These are phyloP conservation scores for Phylloscopus trochiloides DNA, from an alignment of 2,113 vertebrate genomes.

Conservation along the genomic window DNA sequence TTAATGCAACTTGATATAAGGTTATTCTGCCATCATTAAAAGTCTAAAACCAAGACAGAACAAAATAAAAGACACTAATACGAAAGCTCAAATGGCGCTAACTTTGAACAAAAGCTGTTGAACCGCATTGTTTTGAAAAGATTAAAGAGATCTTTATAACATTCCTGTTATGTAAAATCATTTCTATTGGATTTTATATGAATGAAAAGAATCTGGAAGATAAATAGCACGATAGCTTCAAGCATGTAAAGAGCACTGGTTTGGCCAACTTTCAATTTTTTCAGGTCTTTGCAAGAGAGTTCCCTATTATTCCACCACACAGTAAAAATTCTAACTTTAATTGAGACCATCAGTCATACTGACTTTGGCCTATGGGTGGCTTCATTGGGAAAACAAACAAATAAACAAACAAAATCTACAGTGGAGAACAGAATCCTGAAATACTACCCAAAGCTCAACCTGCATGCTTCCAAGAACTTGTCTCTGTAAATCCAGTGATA, in stretches of 20 bases:
- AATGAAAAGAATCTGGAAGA: not conserved
- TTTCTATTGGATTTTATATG: not conserved
- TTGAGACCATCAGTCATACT: not conserved
- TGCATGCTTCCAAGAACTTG: not conserved
- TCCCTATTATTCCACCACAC: not conserved
- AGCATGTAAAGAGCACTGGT: not conserved
- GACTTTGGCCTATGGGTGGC: not conserved
- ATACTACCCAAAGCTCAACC: not conserved
- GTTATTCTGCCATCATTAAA: not conserved
- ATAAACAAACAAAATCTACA: not conserved
- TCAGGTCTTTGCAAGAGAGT: not conserved
- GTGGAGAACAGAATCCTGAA: not conserved
- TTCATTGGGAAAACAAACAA: not conserved
- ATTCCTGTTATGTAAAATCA: not conserved
- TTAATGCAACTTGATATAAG: not conserved
- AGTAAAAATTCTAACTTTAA: not conserved
- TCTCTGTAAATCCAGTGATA: not conserved
- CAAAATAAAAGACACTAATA: not conserved
- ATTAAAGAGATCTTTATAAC: not conserved
- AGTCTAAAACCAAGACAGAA: not conserved
- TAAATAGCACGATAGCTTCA: not conserved
- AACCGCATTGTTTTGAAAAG: not conserved
- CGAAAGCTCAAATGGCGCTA: not conserved
- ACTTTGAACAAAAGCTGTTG: not conserved
- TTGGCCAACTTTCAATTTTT: not conserved